Evolutionary conservation across 37 sponge, comb jelly and placozoan species (phyloP), one percentile per base, ranked within the genome.

Genomic region (Agelas oroides): DNA sequence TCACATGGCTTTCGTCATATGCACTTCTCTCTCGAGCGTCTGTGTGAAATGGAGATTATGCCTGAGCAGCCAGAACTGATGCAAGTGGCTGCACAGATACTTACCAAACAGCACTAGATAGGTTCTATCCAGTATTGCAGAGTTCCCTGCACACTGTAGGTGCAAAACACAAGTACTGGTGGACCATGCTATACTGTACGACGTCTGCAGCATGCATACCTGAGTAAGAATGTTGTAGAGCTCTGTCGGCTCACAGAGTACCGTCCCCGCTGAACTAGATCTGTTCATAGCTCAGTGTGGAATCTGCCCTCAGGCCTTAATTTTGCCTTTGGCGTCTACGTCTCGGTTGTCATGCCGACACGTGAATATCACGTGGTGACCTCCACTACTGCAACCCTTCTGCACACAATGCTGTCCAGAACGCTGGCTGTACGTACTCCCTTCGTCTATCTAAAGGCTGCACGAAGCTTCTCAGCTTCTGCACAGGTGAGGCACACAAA

Each of bases 221-320:
- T 86, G 87, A 36, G 90, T 90, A 1, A 97, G 65, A 27, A 97
- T 72, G 84, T 97, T 97, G 83, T 97, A 97, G 53, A 97, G 86
- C 33, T 76, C 72, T 24, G 97, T 87, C 1, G 97, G 97, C 80
- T 97, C 95, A 69, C 97, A 97, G 27, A 97, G 74, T 15, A 54
- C 77, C 23, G 88, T 86, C 34, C 88, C 86, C 34, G 84, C 78
- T 16, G 84, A 80, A 40, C 52, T 54, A 8, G n/a, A 41, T 3
- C 8, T 3, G 37, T 65, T 73, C 88, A 87, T 79, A 1, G 14
- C 39, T 12, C 41, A 71, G 13, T 28, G 32, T 57, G 28, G 54
- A n/a, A n/a, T n/a, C n/a, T n/a, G n/a, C n/a, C n/a, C n/a, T n/a
- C n/a, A n/a, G n/a, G n/a, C n/a, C n/a, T n/a, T n/a, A n/a, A n/a